phyloP scores from a whole-genome alignment of 92 coral and sea anemone species.

The Metridium senile region DNA sequence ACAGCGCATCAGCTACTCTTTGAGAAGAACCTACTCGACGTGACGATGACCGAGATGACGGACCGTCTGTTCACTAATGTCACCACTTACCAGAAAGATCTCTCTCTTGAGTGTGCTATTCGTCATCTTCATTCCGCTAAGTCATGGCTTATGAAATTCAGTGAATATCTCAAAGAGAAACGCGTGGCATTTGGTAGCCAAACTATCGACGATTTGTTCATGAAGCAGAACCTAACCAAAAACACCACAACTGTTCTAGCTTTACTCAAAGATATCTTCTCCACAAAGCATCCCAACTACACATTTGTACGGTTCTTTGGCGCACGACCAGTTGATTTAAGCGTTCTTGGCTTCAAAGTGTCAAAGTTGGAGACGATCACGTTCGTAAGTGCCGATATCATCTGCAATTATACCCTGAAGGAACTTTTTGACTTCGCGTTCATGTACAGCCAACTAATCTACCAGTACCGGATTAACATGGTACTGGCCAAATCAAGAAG shows the following conservation, averaged over 20 bases:
- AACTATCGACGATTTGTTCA: not conserved
- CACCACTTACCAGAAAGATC: slow-evolving; percentile 13
- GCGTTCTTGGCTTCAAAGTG: not conserved
- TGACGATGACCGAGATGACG: slow-evolving; percentile 24
- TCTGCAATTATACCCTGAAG: not conserved
- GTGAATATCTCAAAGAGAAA: not conserved
- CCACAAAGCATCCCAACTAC: not conserved
- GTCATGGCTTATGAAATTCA: not conserved
- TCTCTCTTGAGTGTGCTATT: slow-evolving; percentile 6
- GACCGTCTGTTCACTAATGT: slow-evolving; percentile 19
- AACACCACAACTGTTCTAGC: not conserved
- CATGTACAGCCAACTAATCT: not conserved
- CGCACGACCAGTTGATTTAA: not conserved
- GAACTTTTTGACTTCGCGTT: slow-evolving; percentile 13
- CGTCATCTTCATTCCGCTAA: slow-evolving; percentile 1
- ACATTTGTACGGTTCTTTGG: slow-evolving; percentile 12
- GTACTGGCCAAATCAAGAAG: not conserved
- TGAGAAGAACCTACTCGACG: slow-evolving; percentile 15
- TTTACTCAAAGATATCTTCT: not conserved
- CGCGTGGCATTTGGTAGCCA: not conserved
- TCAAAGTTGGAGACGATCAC: not conserved
- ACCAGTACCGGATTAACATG: not conserved
- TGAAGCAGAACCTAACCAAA: not conserved
- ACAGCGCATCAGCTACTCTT: not conserved
- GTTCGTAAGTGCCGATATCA: not conserved